These are phyloP conservation scores for Myocastor coypus DNA, from an alignment of 2,113 vertebrate genomes.

Conservation along the genomic window DNA sequence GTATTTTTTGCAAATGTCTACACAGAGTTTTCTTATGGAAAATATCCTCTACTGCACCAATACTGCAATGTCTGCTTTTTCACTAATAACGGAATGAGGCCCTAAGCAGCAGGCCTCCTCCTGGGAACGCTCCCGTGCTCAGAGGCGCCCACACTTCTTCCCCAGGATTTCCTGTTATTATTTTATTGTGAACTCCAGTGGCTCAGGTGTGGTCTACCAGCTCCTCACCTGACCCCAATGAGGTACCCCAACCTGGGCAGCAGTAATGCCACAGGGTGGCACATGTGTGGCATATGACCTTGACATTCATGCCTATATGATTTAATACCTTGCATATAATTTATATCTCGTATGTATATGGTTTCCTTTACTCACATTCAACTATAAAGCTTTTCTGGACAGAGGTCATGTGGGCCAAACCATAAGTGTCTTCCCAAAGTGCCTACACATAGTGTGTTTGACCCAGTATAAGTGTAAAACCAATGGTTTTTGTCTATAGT, in stretches of 20 bases:
- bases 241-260: not conserved
- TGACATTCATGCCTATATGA: constrained; percentile 14
- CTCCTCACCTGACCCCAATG: not conserved
- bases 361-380: not conserved
- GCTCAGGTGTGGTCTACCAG: not conserved
- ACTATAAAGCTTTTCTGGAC: not conserved
- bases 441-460: not conserved
- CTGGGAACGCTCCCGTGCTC: not conserved
- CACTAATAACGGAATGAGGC: not conserved
- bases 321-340: constrained; percentile 26
- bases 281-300: not conserved
- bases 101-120: not conserved
- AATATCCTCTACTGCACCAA: rapidly evolving
- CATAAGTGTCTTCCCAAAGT: not conserved
- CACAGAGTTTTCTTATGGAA: not conserved
- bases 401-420: not conserved
- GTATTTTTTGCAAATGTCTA: not conserved
- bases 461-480: not conserved
- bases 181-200: constrained; percentile 32
- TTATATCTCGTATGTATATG: not conserved
- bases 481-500: not conserved
- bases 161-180: not conserved
- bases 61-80: constrained; percentile 27
- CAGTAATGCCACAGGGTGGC: not conserved
- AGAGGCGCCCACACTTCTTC: not conserved